Base-by-base conservation (phyloP, 2,888 invertebrate species). In the Cheilosia variabilis region DNA sequence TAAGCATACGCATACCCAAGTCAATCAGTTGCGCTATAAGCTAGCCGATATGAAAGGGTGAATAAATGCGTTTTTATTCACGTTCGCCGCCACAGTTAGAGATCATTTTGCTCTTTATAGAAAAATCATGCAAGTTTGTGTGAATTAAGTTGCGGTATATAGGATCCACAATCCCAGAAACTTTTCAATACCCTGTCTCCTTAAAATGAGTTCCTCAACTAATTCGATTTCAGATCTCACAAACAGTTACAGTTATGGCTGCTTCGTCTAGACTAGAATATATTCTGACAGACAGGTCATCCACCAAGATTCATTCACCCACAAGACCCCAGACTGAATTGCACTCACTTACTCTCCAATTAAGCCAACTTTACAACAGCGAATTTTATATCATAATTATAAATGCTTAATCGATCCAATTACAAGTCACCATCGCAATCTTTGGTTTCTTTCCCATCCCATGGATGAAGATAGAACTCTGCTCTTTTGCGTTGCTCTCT, bases 401-500 rank as follows among this genome's bases (percentile, higher is more conserved):
- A 77, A 60, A 78, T 72, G 24, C 68, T 37, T 72, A 78, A 83
- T 83, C 78, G 78, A 83, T 78, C 60, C 82, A 83, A 83, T 78
- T 78, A 72, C 58, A 52, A 62, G 43, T 43, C 68, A 52, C 37
- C 50, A 52, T 62, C 52, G 52, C 37, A 53, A 79, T 52, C 58
- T 71, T 66, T 60, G 41, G 47, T 68, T 60, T 50, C 62, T 50
- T 66, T 82, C 72, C 66, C 77, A 82, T 77, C 47, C 60, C 77
- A 71, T 62, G 58, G 58, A 58, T 62, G 22, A 52, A 24, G 52
- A 15, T 52, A 27, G n/a, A 34, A 34, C 34, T 37, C 10, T 37
- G 37, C 62, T 27, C 62, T 31, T 34, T 17, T 17, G 22, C 3
- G n/a, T 37, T 60, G 27, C 19, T 10, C 31, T 62, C 43, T 45